Percentiles rank a stretch among this genome's conserved stretches.
Conservation (phyloP, 2,113 vertebrate genomes). For the Regulus satrapa region DNA sequence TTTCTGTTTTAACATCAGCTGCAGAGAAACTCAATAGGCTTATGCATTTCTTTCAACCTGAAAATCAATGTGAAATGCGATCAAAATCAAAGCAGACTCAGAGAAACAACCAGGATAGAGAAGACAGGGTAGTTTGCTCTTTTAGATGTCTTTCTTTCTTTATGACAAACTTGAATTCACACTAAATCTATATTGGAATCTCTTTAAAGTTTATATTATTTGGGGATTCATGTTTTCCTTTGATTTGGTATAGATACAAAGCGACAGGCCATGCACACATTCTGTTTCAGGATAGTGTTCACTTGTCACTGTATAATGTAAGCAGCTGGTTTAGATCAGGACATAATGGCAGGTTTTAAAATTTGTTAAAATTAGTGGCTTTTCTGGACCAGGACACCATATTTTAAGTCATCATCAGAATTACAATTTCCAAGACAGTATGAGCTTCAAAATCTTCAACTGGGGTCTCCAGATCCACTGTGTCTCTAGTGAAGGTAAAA, state of each 20-base stretch:
- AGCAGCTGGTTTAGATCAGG: not conserved
- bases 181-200: not conserved
- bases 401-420: not conserved
- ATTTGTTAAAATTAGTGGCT: not conserved
- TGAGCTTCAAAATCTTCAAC: not conserved
- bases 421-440: not conserved
- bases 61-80: not conserved
- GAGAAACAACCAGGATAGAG: not conserved
- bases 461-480: not conserved
- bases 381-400: not conserved
- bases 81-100: not conserved
- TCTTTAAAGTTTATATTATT: not conserved
- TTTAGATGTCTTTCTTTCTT: not conserved
- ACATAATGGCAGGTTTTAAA: not conserved
- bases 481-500: not conserved
- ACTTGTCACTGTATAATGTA: not conserved
- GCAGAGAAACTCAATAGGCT: not conserved
- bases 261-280: not conserved
- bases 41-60: not conserved
- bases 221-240: not conserved
- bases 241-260: not conserved
- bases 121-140: not conserved
- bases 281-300: not conserved
- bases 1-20: not conserved
- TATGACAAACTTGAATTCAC: not conserved